Conservation (phyloP, 2,113 vertebrate species). For the Pandion haliaetus region DNA sequence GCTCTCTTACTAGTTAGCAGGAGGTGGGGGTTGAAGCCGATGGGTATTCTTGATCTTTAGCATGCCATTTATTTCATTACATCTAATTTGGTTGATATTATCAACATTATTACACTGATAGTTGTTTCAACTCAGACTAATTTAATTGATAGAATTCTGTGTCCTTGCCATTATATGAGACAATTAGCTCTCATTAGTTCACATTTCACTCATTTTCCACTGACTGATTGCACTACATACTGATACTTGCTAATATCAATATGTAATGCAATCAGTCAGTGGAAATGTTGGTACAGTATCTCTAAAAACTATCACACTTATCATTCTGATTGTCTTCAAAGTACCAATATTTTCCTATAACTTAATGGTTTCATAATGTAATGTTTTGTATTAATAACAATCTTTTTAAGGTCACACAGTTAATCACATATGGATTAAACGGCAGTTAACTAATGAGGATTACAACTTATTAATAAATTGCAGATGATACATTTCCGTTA, state of each 20-base stretch:
- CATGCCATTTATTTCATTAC: slow-evolving; percentile 79
- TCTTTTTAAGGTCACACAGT: slow-evolving; percentile 64
- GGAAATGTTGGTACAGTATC: slow-evolving; percentile 68
- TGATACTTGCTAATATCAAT: slow-evolving; percentile 81
- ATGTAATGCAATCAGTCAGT: slow-evolving; percentile 84
- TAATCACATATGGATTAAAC: slow-evolving; percentile 68
- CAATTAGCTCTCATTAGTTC: slow-evolving; percentile 87
- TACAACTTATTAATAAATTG: slow-evolving; percentile 67
- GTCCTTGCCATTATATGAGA: slow-evolving; percentile 81
- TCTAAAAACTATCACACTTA: slow-evolving; percentile 76
- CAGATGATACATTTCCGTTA: slow-evolving; percentile 56
- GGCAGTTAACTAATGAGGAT: slow-evolving; percentile 71
- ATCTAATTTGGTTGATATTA: slow-evolving; percentile 81
- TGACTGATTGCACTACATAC: slow-evolving; percentile 81
- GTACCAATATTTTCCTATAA: slow-evolving; percentile 75
- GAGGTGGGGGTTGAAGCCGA: not conserved
- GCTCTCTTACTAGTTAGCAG: not conserved
- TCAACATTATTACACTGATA: slow-evolving; percentile 83
- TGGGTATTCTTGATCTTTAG: slow-evolving; percentile 64
- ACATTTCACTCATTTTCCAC: slow-evolving; percentile 81
- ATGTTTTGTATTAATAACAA: slow-evolving; percentile 73
- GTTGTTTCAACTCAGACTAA: slow-evolving; percentile 84
- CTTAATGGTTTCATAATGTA: slow-evolving; percentile 73
- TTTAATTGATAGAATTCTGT: slow-evolving; percentile 84
- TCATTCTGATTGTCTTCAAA: slow-evolving; percentile 80